These are phyloP conservation scores for Chelon auratus DNA, from an alignment of 2,797 vertebrate genomes.

Conservation along the genomic window DNA sequence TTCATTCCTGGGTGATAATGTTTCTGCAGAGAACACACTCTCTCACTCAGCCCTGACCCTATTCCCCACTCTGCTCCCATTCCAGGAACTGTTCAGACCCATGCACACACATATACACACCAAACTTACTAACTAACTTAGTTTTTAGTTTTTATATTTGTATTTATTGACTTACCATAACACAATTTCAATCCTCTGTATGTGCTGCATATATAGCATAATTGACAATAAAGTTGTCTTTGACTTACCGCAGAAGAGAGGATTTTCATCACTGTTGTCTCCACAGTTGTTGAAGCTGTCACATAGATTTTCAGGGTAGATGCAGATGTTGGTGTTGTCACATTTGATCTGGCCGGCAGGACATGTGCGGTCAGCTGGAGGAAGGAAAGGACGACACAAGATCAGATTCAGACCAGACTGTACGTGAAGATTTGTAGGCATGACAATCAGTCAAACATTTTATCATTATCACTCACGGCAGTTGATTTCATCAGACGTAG, in stretches of 20 bases:
- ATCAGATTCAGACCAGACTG: too few relatives aligned
- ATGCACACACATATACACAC: too few relatives aligned
- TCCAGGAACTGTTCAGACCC: too few relatives aligned
- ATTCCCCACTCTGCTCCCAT: too few relatives aligned
- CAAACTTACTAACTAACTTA: too few relatives aligned
- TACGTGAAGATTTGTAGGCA: too few relatives aligned
- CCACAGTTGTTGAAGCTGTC: conserved; percentile 87
- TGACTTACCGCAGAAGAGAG: conserved; percentile 80
- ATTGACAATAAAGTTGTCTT: too few relatives aligned
- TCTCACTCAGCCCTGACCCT: neutral
- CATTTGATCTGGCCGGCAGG: conserved; percentile 88
- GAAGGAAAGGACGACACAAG: neutral
- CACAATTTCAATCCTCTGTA: too few relatives aligned
- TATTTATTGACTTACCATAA: too few relatives aligned
- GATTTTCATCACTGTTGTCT: conserved; percentile 85
- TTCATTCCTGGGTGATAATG: neutral
- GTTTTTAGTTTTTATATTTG: too few relatives aligned
- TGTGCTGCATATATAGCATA: too few relatives aligned
- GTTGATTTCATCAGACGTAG: conserved; percentile 92
- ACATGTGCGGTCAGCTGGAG: conserved; percentile 89
- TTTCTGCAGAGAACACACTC: neutral
- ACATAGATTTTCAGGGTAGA: conserved; percentile 87
- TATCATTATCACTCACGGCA: conserved; percentile 88
- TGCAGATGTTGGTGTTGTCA: conserved; percentile 91
- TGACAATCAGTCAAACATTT: conserved; percentile 1